These are phyloP conservation scores for Hypsibius dujardini DNA, from an alignment of 1,140 invertebrate species.

Conservation along the genomic window DNA sequence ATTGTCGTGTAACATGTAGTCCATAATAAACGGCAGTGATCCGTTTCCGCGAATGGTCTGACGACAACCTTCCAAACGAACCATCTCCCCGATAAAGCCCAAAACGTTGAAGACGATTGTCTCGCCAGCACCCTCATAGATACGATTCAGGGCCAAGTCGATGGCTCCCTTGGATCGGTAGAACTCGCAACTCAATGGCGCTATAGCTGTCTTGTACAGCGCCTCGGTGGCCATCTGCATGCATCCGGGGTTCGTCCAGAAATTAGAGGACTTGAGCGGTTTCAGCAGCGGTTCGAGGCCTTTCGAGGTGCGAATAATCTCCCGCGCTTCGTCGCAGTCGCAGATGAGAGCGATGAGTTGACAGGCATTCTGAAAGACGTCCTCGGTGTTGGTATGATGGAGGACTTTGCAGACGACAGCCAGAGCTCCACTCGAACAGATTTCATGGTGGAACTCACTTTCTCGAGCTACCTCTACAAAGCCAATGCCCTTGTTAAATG, in stretches of 20 bases:
- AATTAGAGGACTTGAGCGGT: not conserved
- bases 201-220: not conserved
- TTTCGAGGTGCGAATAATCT: not conserved
- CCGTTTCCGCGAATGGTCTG: not conserved
- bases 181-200: not conserved
- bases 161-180: not conserved
- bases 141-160: not conserved
- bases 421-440: not conserved
- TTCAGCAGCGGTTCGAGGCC: not conserved
- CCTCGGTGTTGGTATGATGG: not conserved
- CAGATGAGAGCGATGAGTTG: not conserved
- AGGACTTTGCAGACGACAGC: not conserved
- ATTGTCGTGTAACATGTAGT: conserved; percentile 15
- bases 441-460: not conserved
- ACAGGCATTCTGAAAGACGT: not conserved
- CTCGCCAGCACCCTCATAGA: not conserved
- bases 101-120: not conserved
- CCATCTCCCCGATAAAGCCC: not conserved
- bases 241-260: not conserved
- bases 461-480: conserved; percentile 11
- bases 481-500: not conserved
- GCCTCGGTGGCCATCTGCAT: conserved; percentile 12
- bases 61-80: not conserved
- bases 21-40: not conserved
- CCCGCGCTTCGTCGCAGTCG: not conserved